phyloP scores from a whole-genome alignment of 2,888 invertebrate species.

The Drosophila affinis region DNA sequence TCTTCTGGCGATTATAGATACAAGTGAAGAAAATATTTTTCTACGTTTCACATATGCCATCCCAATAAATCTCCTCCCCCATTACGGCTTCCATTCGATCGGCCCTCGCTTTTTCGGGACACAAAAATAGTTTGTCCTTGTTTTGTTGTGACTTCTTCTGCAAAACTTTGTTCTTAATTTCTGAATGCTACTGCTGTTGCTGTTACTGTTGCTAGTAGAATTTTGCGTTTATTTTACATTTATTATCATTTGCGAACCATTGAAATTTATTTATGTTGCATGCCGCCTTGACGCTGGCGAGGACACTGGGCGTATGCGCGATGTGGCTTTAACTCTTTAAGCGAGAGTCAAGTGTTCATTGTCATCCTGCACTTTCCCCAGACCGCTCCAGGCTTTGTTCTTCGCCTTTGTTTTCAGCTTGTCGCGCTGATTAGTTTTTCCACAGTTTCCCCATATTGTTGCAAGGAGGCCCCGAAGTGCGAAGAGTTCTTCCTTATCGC shows the following conservation, averaged over 20 bases:
- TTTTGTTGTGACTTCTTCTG: constrained; percentile 78
- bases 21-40: neutral
- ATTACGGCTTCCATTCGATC: neutral
- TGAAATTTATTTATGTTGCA: constrained; percentile 71
- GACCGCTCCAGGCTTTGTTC: no score
- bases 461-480: constrained; percentile 15
- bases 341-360: neutral
- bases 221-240: constrained; percentile 78
- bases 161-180: constrained; percentile 75
- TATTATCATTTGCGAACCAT: constrained; percentile 76
- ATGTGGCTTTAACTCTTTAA: constrained; percentile 62
- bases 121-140: constrained; percentile 66
- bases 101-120: constrained; percentile 41
- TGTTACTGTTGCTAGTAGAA: constrained; percentile 31
- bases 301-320: constrained; percentile 62
- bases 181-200: constrained; percentile 36
- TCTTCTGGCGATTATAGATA: no score
- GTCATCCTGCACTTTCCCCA: no score
- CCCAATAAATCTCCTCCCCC: neutral
- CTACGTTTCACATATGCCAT: no score
- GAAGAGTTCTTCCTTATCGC: constrained; percentile 58
- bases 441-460: constrained; percentile 51
- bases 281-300: constrained; percentile 26
- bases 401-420: constrained; percentile 2
- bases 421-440: constrained; percentile 70